These are phyloP conservation scores for Erythrocercus mccallii DNA, from an alignment of 2,113 vertebrate species.

Conservation along the genomic window DNA sequence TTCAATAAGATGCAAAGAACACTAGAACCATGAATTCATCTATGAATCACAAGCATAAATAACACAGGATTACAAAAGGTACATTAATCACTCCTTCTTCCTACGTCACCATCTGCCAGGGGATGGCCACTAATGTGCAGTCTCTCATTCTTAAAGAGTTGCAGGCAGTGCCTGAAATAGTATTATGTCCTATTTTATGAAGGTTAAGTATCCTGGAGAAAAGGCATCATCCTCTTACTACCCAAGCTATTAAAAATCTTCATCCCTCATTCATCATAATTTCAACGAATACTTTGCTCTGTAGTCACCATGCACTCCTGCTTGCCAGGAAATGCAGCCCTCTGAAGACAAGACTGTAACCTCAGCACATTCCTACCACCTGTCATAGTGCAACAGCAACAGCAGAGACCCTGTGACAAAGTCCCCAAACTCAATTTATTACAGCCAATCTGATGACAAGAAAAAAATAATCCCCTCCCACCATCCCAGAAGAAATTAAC, in stretches of 20 bases:
- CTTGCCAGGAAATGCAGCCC: not conserved
- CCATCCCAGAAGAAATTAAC: not conserved
- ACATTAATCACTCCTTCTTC: not conserved
- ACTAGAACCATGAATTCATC: not conserved
- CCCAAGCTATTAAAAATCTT: conserved; percentile 5
- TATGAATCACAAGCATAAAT: not conserved
- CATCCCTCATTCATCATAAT: not conserved
- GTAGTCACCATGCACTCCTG: not conserved
- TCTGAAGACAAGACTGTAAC: not conserved
- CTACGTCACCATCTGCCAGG: not conserved
- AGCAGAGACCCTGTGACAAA: not conserved
- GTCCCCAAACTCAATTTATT: not conserved
- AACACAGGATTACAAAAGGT: not conserved
- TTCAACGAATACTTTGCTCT: not conserved
- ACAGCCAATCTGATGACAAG: not conserved
- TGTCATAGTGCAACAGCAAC: not conserved
- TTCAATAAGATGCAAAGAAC: not conserved
- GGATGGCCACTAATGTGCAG: rapidly evolving
- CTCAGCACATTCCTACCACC: not conserved
- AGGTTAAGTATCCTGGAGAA: conserved; percentile 23
- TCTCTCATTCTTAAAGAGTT: not conserved
- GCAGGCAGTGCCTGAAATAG: not conserved
- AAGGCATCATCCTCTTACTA: not conserved
- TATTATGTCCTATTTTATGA: not conserved
- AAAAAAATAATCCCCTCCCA: not conserved